These are phyloP conservation scores for Rhyacichthys aspro DNA, from an alignment of 2,797 vertebrate species.

Conservation along the genomic window DNA sequence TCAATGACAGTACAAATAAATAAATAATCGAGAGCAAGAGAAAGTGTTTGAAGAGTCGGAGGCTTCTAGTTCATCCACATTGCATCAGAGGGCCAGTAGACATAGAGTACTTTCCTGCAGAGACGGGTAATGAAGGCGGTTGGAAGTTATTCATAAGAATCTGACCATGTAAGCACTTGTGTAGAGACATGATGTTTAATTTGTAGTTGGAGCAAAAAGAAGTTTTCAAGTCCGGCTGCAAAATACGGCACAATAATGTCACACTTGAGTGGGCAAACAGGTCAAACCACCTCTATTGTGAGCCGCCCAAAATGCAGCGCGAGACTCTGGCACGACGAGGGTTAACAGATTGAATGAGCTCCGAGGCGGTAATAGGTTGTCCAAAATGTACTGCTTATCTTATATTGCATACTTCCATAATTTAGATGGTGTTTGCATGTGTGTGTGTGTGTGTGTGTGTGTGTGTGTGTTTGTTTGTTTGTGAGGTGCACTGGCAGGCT, in stretches of 20 bases:
- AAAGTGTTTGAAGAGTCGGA: conserved; percentile 72
- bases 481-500: conserved; percentile 29
- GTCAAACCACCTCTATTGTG: conserved; percentile 76
- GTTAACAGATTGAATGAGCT: conserved; percentile 74
- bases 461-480: conserved; percentile 39
- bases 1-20: conserved; percentile 70
- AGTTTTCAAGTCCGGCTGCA: conserved; percentile 77
- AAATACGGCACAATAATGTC: conserved; percentile 78
- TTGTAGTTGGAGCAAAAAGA: conserved; percentile 78
- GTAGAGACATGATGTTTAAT: conserved; percentile 83
- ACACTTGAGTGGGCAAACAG: conserved; percentile 83
- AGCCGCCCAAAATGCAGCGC: conserved; percentile 51
- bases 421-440: conserved; percentile 70
- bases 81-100: conserved; percentile 76
- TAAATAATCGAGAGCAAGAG: conserved; percentile 63
- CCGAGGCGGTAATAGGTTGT: conserved; percentile 71
- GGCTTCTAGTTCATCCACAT: conserved; percentile 66
- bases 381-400: conserved; percentile 75
- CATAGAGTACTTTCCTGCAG: conserved; percentile 67
- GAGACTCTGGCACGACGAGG: conserved; percentile 45
- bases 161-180: conserved; percentile 82
- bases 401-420: conserved; percentile 74
- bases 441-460: conserved; percentile 55
- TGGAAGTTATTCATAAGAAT: conserved; percentile 81
- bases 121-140: conserved; percentile 73